Evolutionary conservation across 2,797 vertebrate genomes (phyloP).

Genomic region (Merluccius polli): DNA sequence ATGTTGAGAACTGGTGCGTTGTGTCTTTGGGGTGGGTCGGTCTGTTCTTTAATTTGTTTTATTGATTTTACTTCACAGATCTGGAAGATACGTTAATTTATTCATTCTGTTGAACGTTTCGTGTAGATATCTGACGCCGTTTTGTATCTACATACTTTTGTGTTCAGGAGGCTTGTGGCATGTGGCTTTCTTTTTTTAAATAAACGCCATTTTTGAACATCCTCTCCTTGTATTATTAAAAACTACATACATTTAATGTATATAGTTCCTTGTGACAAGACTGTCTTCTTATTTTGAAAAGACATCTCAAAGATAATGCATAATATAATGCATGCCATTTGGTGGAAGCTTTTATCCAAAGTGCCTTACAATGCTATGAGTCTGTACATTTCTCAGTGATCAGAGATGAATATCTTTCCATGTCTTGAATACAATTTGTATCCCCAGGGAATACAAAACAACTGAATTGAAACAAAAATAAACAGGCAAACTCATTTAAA

Average conservation of each 20-base stretch:
- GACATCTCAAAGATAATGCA: not conserved
- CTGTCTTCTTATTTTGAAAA: not conserved
- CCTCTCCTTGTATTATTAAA: constrained; percentile 50
- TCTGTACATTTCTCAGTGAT: not conserved
- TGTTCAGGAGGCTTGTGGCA: constrained; percentile 55
- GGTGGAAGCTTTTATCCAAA: not conserved
- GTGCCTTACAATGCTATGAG: not conserved
- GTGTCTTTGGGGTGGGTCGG: constrained; percentile 19
- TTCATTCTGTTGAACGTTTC: constrained; percentile 54
- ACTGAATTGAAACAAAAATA: not conserved
- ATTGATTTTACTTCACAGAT: constrained; percentile 29
- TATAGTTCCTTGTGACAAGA: not conserved
- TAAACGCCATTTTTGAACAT: constrained; percentile 77
- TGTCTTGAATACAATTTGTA: not conserved
- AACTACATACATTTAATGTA: not conserved
- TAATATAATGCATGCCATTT: not conserved
- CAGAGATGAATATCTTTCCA: not conserved
- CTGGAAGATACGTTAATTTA: constrained; percentile 52
- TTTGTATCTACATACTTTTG: constrained; percentile 57
- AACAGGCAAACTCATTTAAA: not conserved
- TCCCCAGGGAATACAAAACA: not conserved
- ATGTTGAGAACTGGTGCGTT: constrained; percentile 4
- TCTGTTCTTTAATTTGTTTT: constrained; percentile 32
- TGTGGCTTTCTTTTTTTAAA: constrained; percentile 61
- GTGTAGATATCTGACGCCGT: constrained; percentile 48